Evolutionary conservation across 2,888 invertebrate genomes (phyloP), one percentile per base, ranked within the genome.

Genomic region (Fragum whitleyi): DNA sequence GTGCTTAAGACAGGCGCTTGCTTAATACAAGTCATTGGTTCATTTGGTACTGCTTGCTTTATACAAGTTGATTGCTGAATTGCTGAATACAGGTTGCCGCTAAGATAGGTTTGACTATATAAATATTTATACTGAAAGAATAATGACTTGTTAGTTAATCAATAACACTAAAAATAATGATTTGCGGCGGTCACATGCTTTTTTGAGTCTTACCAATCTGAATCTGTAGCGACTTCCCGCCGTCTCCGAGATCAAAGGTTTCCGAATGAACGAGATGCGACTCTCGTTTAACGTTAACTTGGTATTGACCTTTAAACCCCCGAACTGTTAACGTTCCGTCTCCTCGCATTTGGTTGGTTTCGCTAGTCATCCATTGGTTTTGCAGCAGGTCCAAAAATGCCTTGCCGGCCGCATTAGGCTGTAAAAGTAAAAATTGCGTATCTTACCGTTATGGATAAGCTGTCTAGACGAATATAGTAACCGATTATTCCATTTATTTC

Each of bases 291-390:
- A 89, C 77, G 29, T 47, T 78, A 1, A 89, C 61, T 14, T 80
- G 74, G 67, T 89, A 89, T 23, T 84, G 81, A 51, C 89, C 89
- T 47, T 87, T 81, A 76, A 89, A 89, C 42, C 88, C 88, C 28
- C 85, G 73, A 2, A 85, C 70, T 1, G 74, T 71, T 19, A 82
- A 69, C 26, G 68, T 42, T 16, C 61, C 71, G 26, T 68, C 57
- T 1, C 74, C 57, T n/a, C 53, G 57, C 0, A 79, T 71, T 55
- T 29, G 19, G 23, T 76, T 67, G 16, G 71, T 83, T 23, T 74
- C 81, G 29, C 85, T 74, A 0, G 88, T 88, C 21, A 79, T 72
- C 89, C 89, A 89, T 55, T 83, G 82, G 71, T 83, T 79, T 11
- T 87, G 67, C 26, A 81, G 82, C 1, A 89, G 84, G 28, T 81